Base-by-base conservation (phyloP, 2,113 vertebrate genomes). In the Telmatochromis sp. region DNA sequence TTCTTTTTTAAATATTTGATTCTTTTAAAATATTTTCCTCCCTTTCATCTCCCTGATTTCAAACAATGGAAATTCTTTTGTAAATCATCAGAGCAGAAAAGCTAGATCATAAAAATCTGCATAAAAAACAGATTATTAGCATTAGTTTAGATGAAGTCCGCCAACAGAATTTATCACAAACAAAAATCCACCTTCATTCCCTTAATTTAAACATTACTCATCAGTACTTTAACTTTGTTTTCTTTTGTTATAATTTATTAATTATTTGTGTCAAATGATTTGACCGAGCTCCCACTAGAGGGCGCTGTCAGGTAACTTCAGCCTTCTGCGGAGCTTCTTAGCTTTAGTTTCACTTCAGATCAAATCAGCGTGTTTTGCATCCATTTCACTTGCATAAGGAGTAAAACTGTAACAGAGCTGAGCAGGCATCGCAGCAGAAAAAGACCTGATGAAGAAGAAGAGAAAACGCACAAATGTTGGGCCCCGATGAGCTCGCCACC, bases 1-100 rank as follows among this genome's bases (percentile, higher is more conserved):
- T 33, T 35, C 0, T 33, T 35, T 11, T 2, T 0, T 0, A 31
- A 58, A 28, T 60, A 60, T 63, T 35, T n/a, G n/a, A n/a, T n/a
- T n/a, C n/a, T n/a, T n/a, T n/a, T n/a, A n/a, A n/a, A n/a, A n/a
- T n/a, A n/a, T n/a, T n/a, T n/a, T n/a, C n/a, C n/a, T n/a, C n/a
- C n/a, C n/a, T n/a, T n/a, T n/a, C 17, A 35, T 63, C 58, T 63
- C 17, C 28, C 17, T 63, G 9, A 35, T 63, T 35, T 63, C 31
- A 63, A 63, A 35, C 58, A 63, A 35, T 35, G 58, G 9, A 35
- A 35, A 63, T 35, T 63, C 1, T 63, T 63, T n/a, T 35, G 14
- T 1, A 33, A 31, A 63, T 63, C 58, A 33, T 33, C 58, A 63
- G 15, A 1, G 28, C 28, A 63, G 58, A 63, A 33, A 0, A 63